A percentile compares a stretch with the other conserved stretches of the same genome.
Conservation (phyloP, 2,888 invertebrate species). For the Cantharis lateralis region DNA sequence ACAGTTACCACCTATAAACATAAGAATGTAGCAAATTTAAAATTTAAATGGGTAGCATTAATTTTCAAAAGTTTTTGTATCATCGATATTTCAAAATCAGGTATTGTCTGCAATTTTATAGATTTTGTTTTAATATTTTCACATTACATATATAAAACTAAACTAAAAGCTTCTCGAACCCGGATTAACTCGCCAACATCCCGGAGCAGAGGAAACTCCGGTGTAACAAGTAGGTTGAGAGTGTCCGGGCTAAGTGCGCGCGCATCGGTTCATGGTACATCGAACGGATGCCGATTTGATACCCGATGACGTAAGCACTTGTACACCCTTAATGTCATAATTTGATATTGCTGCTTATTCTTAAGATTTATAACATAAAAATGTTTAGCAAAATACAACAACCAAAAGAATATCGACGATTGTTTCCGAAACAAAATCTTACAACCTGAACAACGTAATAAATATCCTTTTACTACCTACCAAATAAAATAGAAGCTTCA, state of each 20-base stretch:
- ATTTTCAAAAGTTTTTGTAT: slow-evolving; percentile 7
- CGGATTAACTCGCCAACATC: slow-evolving; percentile 46
- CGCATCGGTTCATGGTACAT: slow-evolving; percentile 44
- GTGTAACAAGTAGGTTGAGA: slow-evolving; percentile 55
- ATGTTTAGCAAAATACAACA: not conserved
- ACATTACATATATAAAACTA: slow-evolving; percentile 11
- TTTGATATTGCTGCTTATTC: slow-evolving; percentile 11
- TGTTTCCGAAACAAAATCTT: not conserved
- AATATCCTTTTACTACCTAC: not conserved
- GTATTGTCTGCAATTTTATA: not conserved
- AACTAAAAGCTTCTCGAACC: slow-evolving; percentile 12
- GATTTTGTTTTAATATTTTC: slow-evolving; percentile 5
- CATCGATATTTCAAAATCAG: slow-evolving; percentile 10
- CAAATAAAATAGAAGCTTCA: not conserved
- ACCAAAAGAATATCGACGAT: not conserved
- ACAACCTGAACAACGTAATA: not conserved
- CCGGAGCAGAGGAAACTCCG: slow-evolving; percentile 53
- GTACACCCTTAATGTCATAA: slow-evolving; percentile 23
- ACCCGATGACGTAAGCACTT: slow-evolving; percentile 29
- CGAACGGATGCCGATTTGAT: slow-evolving; percentile 36
- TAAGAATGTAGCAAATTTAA: slow-evolving; percentile 19
- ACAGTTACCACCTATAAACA: slow-evolving; percentile 28
- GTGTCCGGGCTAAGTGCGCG: slow-evolving; percentile 50
- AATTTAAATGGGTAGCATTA: slow-evolving; percentile 5
- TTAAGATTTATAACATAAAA: not conserved